Base-by-base conservation (phyloP, 1,140 invertebrate species). In the Harpegnathos saltator region DNA sequence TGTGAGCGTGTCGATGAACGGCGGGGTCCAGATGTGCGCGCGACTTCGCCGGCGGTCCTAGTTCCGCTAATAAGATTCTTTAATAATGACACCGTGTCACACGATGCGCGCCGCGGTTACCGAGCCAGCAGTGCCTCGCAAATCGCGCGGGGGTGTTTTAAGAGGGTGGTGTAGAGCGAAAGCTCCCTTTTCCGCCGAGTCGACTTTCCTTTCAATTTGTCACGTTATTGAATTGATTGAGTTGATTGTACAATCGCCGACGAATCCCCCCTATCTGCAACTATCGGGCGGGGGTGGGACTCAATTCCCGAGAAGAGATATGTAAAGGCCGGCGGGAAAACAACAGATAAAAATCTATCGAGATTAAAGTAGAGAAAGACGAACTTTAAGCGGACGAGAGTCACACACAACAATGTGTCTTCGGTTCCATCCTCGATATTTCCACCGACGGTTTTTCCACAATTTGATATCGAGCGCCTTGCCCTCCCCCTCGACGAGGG, bases 381-480 rank as follows among this genome's bases (percentile, higher is more conserved):
- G 61, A 66, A 33, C 5, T 17, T 48, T n/a, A 44, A 26, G 50
- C 24, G 50, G 52, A 22, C 58, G 73, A 77, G 33, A n/a, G n/a
- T n/a, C n/a, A n/a, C n/a, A 33, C 29, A 78, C 50, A 75, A 75
- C 58, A 75, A 83, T 77, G 61, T 61, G 72, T 74, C 69, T 74
- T 82, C 58, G 56, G 69, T 24, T 74, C 22, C 73, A 84, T 82
- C 58, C 85, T 75, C 75, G 71, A 82, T 85, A 87, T 84, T 82
- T 88, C 12, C 69, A 50, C 61, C 44, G 82, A 82, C 73, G 86
- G 71, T 88, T 88, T 88, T 88, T 87, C 86, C 69, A 87, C 86
- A 44, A 87, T 88, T 88, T 87, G 82, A 87, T 88, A 88, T 88
- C 77, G 86, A 88, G 59, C 86, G 85, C 74, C 62, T 85, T 80